Percentiles rank a stretch among this genome's conserved stretches.
phyloP scores from a whole-genome alignment of 2,888 invertebrate species.

The Syritta pipiens region DNA sequence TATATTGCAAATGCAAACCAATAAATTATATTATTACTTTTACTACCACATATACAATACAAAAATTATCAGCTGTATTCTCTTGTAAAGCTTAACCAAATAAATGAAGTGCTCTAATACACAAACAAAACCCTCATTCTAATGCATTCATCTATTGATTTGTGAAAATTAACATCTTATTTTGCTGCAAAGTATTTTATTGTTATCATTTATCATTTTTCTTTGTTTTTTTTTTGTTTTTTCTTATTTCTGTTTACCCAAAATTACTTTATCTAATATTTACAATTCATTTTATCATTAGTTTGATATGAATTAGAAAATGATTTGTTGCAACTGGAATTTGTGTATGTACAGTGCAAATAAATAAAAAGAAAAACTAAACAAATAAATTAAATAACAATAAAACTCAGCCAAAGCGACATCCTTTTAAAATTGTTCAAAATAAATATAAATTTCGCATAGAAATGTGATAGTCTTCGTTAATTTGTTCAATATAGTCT shows the following conservation, averaged over 20 bases:
- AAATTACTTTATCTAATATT: constrained; percentile 56
- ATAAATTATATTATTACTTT: constrained; percentile 9
- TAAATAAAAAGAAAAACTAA: constrained; percentile 6
- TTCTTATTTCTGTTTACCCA: constrained; percentile 9
- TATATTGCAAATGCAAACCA: constrained; percentile 35
- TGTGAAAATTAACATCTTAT: constrained; percentile 28
- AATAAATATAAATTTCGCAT: constrained; percentile 36
- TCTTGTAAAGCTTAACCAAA: constrained; percentile 23
- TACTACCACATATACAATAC: not conserved
- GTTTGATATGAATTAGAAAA: constrained; percentile 58
- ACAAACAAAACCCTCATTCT: constrained; percentile 13
- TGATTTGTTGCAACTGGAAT: constrained; percentile 43
- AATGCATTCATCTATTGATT: constrained; percentile 1
- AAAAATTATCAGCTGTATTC: constrained; percentile 8
- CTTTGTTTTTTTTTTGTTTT: not conserved
- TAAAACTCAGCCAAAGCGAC: constrained; percentile 58
- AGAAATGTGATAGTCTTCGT: constrained; percentile 68
- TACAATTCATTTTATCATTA: constrained; percentile 56
- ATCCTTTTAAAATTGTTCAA: constrained; percentile 47
- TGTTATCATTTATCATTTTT: too few species aligned
- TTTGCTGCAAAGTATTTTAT: too few species aligned
- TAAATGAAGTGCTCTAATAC: constrained; percentile 10
- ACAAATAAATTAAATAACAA: constrained; percentile 7
- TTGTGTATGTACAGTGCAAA: constrained; percentile 61
- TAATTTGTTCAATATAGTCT: constrained; percentile 61